Conservation (phyloP, 2,888 invertebrate genomes). For the Timema cristinae region DNA sequence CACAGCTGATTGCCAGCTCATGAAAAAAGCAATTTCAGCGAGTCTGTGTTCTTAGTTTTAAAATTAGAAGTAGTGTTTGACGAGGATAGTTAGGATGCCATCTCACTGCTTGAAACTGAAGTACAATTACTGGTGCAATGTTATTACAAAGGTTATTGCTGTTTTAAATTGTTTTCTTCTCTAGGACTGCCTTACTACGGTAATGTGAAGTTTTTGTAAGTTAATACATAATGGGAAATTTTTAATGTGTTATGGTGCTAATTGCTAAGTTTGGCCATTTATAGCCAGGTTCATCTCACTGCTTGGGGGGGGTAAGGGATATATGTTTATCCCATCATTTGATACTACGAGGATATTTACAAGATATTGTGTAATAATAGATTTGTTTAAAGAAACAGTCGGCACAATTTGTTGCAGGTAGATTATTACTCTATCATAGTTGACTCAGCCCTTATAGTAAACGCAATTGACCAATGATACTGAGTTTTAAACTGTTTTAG, state of each 20-base stretch:
- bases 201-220: background rate
- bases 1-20: constrained; percentile 13
- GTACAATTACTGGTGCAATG: background rate
- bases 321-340: too few relatives aligned
- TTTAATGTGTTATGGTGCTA: background rate
- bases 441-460: constrained; percentile 2
- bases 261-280: background rate
- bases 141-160: constrained; percentile 4
- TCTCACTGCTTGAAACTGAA: background rate
- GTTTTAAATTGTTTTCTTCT: constrained; percentile 1
- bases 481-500: background rate
- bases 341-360: background rate
- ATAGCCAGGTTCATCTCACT: background rate
- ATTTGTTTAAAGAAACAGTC: background rate
- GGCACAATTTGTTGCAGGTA: background rate
- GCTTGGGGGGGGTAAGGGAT: too few relatives aligned
- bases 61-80: background rate
- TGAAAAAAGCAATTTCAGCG: background rate
- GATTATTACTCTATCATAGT: constrained; percentile 12
- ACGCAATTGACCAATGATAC: background rate
- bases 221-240: constrained; percentile 2
- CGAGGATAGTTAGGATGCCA: background rate
- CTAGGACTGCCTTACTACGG: background rate
- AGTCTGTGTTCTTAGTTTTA: constrained; percentile 10
- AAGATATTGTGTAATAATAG: background rate